Evolutionary conservation across 2,888 invertebrate genomes (phyloP).

Genomic region (Nezara viridula): DNA sequence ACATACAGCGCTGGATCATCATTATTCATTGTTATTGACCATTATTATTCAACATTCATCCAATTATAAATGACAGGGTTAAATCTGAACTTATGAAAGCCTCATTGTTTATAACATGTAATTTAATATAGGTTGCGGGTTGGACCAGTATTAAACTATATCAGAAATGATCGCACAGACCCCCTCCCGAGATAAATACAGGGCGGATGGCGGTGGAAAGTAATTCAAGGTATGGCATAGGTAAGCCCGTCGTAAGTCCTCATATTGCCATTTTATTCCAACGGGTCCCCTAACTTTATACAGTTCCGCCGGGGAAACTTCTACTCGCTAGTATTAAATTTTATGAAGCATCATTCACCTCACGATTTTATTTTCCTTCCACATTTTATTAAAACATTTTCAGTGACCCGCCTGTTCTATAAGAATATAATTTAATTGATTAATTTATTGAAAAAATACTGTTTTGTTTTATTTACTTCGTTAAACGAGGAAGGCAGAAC

Average conservation of each 20-base stretch:
- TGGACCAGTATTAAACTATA: not conserved
- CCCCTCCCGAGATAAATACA: not conserved
- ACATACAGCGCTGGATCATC: no score
- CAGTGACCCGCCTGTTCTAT: not conserved
- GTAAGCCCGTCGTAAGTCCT: constrained; percentile 32
- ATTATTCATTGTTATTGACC: no score
- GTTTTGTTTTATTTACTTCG: not conserved
- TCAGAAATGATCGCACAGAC: not conserved
- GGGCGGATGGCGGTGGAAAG: not conserved
- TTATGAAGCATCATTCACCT: constrained; percentile 37
- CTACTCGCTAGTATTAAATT: constrained; percentile 27
- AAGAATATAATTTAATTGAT: not conserved
- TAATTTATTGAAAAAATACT: not conserved
- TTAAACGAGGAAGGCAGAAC: no score
- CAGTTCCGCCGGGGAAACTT: constrained; percentile 23
- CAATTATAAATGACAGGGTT: not conserved
- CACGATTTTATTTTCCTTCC: constrained; percentile 13
- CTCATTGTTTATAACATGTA: not conserved
- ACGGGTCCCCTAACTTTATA: constrained; percentile 1
- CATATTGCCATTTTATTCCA: constrained; percentile 45
- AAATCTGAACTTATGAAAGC: not conserved
- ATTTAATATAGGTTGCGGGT: not conserved
- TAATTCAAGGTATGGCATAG: constrained; percentile 44
- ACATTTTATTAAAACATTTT: constrained; percentile 5
- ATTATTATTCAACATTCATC: no score